Evolutionary conservation across 2,797 vertebrate species (phyloP).

Genomic region (Helostoma temminkii): DNA sequence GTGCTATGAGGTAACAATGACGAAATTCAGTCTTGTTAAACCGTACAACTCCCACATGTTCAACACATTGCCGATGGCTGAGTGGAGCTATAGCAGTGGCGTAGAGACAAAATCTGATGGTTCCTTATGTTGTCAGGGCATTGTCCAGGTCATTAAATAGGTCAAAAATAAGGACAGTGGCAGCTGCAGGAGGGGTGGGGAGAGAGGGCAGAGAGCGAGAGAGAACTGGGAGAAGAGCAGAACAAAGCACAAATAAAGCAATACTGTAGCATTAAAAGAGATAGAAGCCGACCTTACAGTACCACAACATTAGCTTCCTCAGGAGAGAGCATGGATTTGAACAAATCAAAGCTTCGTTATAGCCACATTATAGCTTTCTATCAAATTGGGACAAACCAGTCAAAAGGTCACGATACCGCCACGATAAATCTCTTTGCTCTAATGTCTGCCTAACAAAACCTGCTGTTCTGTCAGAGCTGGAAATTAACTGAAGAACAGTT

Average conservation of each 20-base stretch:
- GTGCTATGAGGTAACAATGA: constrained; percentile 37
- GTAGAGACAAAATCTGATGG: constrained; percentile 35
- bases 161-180: constrained; percentile 67
- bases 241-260: constrained; percentile 47
- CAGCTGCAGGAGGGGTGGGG: constrained; percentile 41
- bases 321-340: constrained; percentile 60
- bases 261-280: constrained; percentile 53
- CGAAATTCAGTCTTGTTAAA: constrained; percentile 41
- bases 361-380: constrained; percentile 57
- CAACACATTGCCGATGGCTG: constrained; percentile 9
- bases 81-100: constrained; percentile 13
- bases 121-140: constrained; percentile 56
- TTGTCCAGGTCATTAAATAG: constrained; percentile 66
- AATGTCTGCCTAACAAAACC: no score
- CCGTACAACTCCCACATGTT: constrained; percentile 32
- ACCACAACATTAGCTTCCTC: constrained; percentile 59
- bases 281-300: constrained; percentile 53
- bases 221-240: constrained; percentile 14
- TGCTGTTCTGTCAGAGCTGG: constrained; percentile 31
- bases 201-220: constrained; percentile 19
- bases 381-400: constrained; percentile 38
- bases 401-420: constrained; percentile 18
- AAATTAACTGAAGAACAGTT: constrained; percentile 50
- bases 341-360: constrained; percentile 56
- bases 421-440: no score